Conservation (phyloP, 2,888 invertebrate species). For the Aradus depressus region DNA sequence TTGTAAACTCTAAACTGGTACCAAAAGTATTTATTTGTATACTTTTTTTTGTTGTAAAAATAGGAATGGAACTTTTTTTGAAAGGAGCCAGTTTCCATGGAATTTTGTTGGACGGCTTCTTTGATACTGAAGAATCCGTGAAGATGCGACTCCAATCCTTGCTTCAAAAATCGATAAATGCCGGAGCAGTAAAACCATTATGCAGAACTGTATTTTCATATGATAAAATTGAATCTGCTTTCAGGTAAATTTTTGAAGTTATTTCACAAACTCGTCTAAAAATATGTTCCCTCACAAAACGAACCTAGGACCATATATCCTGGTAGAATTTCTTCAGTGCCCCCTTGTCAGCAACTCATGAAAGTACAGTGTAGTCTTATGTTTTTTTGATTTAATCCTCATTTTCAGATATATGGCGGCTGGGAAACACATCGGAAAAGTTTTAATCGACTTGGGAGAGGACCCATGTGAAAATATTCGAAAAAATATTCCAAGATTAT, state of each 20-base stretch:
- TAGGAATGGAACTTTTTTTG: slow-evolving; percentile 52
- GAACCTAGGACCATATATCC: not conserved
- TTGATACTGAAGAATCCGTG: slow-evolving; percentile 37
- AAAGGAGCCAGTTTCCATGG: slow-evolving; percentile 66
- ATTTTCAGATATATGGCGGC: slow-evolving; percentile 40
- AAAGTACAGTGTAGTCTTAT: no score
- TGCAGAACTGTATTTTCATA: slow-evolving; percentile 50
- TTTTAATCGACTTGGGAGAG: slow-evolving; percentile 42
- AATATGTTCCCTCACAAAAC: not conserved
- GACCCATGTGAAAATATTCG: slow-evolving; percentile 37
- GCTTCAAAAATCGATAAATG: slow-evolving; percentile 51
- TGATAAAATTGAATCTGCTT: slow-evolving; percentile 59
- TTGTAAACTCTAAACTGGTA: not conserved
- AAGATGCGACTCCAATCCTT: slow-evolving; percentile 44
- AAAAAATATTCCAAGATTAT: slow-evolving; percentile 24
- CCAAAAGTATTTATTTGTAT: not conserved
- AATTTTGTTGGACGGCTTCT: slow-evolving; percentile 60
- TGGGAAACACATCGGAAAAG: slow-evolving; percentile 76
- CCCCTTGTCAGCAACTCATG: not conserved
- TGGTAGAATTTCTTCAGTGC: not conserved
- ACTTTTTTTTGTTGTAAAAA: slow-evolving; percentile 6
- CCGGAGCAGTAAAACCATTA: slow-evolving; percentile 58
- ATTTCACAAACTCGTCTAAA: not conserved
- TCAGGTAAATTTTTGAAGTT: slow-evolving; percentile 38
- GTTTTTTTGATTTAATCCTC: not conserved